Evolutionary conservation across 1,140 invertebrate genomes (phyloP).

Genomic region (Archegozetes longisetosus): DNA sequence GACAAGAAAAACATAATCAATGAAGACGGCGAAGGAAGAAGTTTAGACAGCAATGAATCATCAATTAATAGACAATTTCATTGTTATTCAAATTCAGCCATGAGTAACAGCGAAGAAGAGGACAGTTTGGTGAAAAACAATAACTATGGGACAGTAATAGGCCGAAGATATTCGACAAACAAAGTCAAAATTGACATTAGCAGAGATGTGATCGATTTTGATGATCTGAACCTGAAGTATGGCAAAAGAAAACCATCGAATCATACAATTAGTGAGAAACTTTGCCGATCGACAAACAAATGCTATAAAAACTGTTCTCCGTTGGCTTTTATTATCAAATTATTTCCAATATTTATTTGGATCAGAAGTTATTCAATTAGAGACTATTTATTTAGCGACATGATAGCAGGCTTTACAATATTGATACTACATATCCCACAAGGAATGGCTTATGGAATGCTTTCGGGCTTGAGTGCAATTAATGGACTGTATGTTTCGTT

Average conservation of each 20-base stretch:
- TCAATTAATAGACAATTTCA: neutral
- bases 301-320: neutral
- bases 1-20: too few relatives aligned
- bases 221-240: neutral
- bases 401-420: constrained; percentile 53
- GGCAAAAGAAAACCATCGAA: neutral
- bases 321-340: neutral
- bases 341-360: constrained; percentile 14
- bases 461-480: constrained; percentile 69
- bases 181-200: neutral
- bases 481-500: constrained; percentile 87
- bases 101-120: neutral
- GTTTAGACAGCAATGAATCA: neutral
- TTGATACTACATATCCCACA: constrained; percentile 90
- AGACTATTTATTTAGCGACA: constrained; percentile 22
- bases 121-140: neutral
- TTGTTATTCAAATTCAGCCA: neutral
- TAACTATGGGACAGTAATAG: neutral
- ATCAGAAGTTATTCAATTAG: constrained; percentile 9
- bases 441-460: constrained; percentile 79
- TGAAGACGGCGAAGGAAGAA: neutral
- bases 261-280: neutral
- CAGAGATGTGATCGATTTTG: neutral
- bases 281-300: neutral
- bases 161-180: neutral